Evolutionary conservation across 2,113 vertebrate genomes (phyloP).

Genomic region (Istiophorus platypterus): DNA sequence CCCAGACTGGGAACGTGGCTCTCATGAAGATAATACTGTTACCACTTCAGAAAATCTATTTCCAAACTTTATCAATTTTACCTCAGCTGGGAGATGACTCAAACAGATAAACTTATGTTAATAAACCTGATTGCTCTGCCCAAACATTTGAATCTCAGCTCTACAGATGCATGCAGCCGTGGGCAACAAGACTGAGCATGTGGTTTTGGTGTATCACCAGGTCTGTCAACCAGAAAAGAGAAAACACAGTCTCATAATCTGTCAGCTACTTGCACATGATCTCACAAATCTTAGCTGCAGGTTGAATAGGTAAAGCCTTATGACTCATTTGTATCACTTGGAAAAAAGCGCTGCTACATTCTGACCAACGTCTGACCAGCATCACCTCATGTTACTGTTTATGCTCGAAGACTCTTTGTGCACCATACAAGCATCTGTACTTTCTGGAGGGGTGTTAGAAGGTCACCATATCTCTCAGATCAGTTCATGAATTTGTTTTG

Average conservation of each 20-base stretch:
- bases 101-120: not conserved
- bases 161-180: not conserved
- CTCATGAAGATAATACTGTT: not conserved
- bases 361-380: too few species aligned
- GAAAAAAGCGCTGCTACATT: not conserved
- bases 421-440: not conserved
- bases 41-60: not conserved
- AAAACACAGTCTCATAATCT: slow-evolving; percentile 15
- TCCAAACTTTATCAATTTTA: not conserved
- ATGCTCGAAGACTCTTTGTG: not conserved
- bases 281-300: not conserved
- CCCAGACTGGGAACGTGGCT: not conserved
- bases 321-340: slow-evolving; percentile 1
- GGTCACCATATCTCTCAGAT: too few species aligned
- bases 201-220: not conserved
- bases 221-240: not conserved
- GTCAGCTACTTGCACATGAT: slow-evolving; percentile 9
- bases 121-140: not conserved
- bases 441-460: not conserved
- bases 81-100: not conserved
- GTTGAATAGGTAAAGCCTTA: not conserved
- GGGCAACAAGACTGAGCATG: not conserved
- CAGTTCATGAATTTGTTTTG: not conserved
- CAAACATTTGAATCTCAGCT: not conserved
- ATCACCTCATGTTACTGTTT: too few species aligned